phyloP scores from a whole-genome alignment of 2,797 vertebrate genomes.

The Phaenicophaeus curvirostris region DNA sequence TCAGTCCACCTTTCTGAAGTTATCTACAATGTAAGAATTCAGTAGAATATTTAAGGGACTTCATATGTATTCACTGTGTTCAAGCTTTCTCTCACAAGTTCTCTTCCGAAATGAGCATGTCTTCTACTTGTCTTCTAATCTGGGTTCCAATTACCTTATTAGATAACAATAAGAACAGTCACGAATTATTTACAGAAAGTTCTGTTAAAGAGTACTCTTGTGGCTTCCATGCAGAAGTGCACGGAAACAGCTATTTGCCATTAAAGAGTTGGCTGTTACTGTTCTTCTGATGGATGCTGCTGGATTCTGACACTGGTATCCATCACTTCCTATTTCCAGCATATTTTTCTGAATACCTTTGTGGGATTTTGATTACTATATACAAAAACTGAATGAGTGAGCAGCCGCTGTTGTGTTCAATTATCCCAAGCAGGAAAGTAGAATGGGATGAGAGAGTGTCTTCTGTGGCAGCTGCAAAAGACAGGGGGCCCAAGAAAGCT shows the following conservation, averaged over 20 bases:
- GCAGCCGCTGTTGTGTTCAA: not conserved
- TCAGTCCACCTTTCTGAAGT: not conserved
- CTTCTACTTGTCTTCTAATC: not conserved
- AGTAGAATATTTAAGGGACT: not conserved
- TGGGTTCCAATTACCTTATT: not conserved
- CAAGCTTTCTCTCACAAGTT: not conserved
- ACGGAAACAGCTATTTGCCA: slow-evolving; percentile 48
- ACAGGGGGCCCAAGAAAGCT: not conserved
- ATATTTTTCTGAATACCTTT: not conserved
- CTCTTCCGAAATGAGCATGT: not conserved
- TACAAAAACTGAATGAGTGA: not conserved
- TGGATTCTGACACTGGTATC: slow-evolving; percentile 29
- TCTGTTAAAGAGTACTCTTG: slow-evolving; percentile 19
- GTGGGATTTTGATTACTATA: not conserved
- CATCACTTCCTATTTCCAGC: not conserved
- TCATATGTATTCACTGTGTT: not conserved
- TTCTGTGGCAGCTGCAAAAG: not conserved
- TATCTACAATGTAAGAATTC: not conserved
- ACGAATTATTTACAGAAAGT: not conserved
- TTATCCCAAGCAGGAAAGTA: not conserved
- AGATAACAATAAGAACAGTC: not conserved
- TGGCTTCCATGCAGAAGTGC: slow-evolving; percentile 55
- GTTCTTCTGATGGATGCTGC: slow-evolving; percentile 63
- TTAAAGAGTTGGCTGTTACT: slow-evolving; percentile 53
- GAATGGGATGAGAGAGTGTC: not conserved